Evolutionary conservation across 2,797 vertebrate genomes (phyloP).

Genomic region (Chelidonichthys spinosus): DNA sequence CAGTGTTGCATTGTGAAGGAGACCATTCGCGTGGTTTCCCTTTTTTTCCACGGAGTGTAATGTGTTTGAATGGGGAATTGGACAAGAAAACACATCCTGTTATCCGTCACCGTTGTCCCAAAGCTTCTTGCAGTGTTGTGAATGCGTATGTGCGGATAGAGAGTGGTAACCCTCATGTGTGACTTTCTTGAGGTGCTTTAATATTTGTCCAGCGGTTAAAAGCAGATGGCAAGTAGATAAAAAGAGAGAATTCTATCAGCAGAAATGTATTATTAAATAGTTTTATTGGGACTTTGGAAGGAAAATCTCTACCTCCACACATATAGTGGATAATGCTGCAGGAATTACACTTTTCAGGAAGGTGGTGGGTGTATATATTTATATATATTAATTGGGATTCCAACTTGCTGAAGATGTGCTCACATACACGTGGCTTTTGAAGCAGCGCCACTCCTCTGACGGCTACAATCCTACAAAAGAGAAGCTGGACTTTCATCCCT

Average conservation of each 20-base stretch:
- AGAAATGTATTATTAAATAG: too few species aligned
- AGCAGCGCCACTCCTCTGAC: conserved; percentile 26
- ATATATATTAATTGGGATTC: conserved; percentile 1
- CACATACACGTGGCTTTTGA: conserved; percentile 1
- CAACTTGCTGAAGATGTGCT: background rate
- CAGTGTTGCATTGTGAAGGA: conserved; percentile 9
- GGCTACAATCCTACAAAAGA: conserved; percentile 30
- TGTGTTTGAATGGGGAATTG: background rate
- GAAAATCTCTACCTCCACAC: background rate
- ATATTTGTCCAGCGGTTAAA: background rate
- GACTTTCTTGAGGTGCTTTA: background rate
- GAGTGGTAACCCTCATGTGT: background rate
- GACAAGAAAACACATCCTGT: background rate
- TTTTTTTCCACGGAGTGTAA: background rate
- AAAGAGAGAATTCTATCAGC: background rate
- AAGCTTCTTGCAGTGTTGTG: background rate
- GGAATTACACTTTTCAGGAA: too few species aligned
- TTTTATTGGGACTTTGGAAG: background rate
- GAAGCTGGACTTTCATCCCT: conserved; percentile 31
- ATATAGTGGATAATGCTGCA: too few species aligned
- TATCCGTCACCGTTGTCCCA: conserved; percentile 1
- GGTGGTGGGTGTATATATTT: too few species aligned
- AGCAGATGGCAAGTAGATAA: background rate
- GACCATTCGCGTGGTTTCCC: background rate
- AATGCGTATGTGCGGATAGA: background rate